phyloP scores from a whole-genome alignment of 2,797 vertebrate species.

The Perdix hodgsoniae region DNA sequence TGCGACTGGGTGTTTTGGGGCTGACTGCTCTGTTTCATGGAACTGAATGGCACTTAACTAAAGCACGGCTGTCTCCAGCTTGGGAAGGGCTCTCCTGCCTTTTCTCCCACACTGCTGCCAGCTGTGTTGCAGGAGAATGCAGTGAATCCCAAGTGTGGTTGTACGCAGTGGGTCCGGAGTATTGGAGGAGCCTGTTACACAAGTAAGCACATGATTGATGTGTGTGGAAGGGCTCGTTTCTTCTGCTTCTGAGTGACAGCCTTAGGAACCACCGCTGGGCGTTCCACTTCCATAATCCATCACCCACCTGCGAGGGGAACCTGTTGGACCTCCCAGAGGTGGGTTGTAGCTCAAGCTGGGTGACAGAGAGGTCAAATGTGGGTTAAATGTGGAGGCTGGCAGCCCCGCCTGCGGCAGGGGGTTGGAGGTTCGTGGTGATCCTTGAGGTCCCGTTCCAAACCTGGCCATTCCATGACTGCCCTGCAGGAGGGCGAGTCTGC shows the following conservation, averaged over 20 bases:
- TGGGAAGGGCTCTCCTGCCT: neutral
- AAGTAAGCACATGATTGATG: neutral
- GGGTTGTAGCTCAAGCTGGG: neutral
- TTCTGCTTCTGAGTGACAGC: neutral
- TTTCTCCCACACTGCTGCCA: neutral
- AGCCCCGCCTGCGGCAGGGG: no score
- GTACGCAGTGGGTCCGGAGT: neutral
- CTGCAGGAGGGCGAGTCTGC: neutral
- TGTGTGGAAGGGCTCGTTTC: neutral
- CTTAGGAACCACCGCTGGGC: fast-evolving
- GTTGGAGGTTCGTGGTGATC: no score
- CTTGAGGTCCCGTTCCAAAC: no score
- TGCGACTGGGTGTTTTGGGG: neutral
- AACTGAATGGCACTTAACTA: neutral
- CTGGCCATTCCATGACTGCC: no score
- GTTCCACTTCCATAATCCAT: fast-evolving
- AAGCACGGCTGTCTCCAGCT: neutral
- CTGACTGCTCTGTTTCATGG: neutral
- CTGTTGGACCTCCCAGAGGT: fast-evolving
- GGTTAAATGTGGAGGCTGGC: no score
- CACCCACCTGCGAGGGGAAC: fast-evolving
- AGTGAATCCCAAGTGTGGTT: no score
- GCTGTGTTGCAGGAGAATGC: neutral
- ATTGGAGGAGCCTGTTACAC: neutral
- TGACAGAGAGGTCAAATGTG: fast-evolving